These are phyloP conservation scores for Elachura formosa DNA, from an alignment of 2,113 vertebrate genomes.

Conservation along the genomic window DNA sequence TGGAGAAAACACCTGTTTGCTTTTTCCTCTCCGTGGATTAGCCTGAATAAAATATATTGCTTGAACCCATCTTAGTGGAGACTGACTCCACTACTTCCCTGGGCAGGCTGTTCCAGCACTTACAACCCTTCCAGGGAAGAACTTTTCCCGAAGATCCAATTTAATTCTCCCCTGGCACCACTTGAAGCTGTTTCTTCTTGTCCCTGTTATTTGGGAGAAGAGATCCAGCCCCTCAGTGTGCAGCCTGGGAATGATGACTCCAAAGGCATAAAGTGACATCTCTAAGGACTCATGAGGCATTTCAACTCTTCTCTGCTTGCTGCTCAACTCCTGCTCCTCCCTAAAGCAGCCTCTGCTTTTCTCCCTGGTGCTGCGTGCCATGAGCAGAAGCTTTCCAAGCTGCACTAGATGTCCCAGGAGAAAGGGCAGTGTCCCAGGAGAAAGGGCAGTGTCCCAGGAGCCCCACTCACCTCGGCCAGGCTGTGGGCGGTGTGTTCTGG, in stretches of 20 bases:
- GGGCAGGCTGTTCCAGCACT: not conserved
- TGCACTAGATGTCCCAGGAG: accelerated
- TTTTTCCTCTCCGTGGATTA: not conserved
- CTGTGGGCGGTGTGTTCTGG: conserved; percentile 73
- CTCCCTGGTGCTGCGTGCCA: accelerated
- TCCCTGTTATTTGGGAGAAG: not conserved
- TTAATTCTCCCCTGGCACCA: not conserved
- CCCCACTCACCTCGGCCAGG: conserved; percentile 78
- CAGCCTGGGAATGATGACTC: accelerated
- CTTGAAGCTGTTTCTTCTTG: not conserved
- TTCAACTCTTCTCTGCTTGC: not conserved
- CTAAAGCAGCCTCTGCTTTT: not conserved
- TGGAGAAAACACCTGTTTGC: not conserved
- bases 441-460: not conserved
- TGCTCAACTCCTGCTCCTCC: not conserved
- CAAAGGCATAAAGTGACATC: not conserved
- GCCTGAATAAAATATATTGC: not conserved
- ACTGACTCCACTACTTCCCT: not conserved
- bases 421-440: not conserved
- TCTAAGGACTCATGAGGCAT: not conserved
- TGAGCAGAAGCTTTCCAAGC: not conserved
- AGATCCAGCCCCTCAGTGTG: not conserved
- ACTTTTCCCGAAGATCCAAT: not conserved
- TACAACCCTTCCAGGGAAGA: not conserved
- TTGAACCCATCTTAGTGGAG: not conserved